Evolutionary conservation across 2,113 vertebrate species (phyloP).

Genomic region (Rhea pennata): DNA sequence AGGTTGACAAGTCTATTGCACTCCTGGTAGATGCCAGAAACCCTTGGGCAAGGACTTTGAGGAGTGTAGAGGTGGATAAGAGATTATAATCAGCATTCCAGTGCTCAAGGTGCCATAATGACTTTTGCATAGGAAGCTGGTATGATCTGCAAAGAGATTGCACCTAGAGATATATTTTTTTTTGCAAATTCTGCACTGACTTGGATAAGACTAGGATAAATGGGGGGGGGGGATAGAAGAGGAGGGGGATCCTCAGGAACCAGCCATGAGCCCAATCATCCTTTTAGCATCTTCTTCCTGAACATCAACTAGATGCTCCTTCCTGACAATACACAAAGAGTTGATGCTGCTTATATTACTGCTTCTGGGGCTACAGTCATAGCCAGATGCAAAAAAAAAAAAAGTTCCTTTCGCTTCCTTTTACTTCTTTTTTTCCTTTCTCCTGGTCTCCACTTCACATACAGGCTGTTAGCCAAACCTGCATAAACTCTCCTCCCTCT

Average conservation of each 20-base stretch:
- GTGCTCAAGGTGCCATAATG: not conserved
- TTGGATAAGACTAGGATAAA: not conserved
- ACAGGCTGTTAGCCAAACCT: not conserved
- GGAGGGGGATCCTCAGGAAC: not conserved
- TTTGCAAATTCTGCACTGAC: not conserved
- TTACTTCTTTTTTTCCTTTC: constrained; percentile 2
- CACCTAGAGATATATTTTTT: not conserved
- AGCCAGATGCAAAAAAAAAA: not conserved
- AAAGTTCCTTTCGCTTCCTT: not conserved
- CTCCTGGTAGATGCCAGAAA: not conserved
- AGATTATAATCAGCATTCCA: not conserved
- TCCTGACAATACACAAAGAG: not conserved
- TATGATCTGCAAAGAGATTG: not conserved
- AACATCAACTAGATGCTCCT: not conserved
- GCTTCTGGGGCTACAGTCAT: not conserved
- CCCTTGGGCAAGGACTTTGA: not conserved
- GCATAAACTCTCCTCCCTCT: not conserved
- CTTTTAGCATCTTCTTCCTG: not conserved
- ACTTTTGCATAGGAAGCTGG: not conserved
- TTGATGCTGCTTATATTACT: not conserved
- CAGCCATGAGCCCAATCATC: not conserved
- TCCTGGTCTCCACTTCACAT: not conserved
- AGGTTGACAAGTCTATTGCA: not conserved
- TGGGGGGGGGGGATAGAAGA: no score
- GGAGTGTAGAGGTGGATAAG: not conserved